Conservation (phyloP, 2,797 vertebrate species). For the Fistularia tabacaria region DNA sequence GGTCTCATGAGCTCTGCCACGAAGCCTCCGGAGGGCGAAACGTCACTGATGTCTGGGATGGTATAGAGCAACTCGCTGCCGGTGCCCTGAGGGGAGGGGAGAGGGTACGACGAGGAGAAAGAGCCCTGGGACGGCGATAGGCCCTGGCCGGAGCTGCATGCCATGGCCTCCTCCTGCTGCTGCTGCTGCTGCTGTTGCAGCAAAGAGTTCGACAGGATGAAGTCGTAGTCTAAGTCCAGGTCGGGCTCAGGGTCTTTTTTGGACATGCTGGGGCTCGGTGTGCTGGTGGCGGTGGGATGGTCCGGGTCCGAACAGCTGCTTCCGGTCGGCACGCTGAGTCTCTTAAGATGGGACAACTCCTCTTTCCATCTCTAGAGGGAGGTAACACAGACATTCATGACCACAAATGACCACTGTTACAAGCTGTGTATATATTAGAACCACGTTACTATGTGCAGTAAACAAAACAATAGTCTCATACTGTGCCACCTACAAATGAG, state of each 20-base stretch:
- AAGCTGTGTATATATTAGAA: too few relatives aligned
- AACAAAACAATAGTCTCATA: too few relatives aligned
- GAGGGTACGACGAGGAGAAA: slow-evolving; percentile 79
- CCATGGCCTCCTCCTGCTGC: slow-evolving; percentile 67
- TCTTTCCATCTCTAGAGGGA: slow-evolving; percentile 89
- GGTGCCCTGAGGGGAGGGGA: slow-evolving; percentile 74
- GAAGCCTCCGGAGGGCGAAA: slow-evolving; percentile 92
- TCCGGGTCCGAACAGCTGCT: slow-evolving; percentile 72
- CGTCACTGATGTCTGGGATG: slow-evolving; percentile 90
- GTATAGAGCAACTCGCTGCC: slow-evolving; percentile 75
- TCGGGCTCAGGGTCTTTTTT: slow-evolving; percentile 85
- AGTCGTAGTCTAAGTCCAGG: slow-evolving; percentile 94
- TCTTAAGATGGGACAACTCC: slow-evolving; percentile 88
- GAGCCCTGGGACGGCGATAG: slow-evolving; percentile 76
- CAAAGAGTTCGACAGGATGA: slow-evolving; percentile 93
- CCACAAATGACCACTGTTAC: slow-evolving; percentile 2
- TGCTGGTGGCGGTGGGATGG: slow-evolving; percentile 61
- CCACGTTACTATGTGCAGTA: too few relatives aligned
- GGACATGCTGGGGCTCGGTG: slow-evolving; percentile 69
- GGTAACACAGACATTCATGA: slow-evolving; percentile 45
- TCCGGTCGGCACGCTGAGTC: slow-evolving; percentile 73
- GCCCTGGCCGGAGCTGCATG: slow-evolving; percentile 72
- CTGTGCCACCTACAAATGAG: too few relatives aligned
- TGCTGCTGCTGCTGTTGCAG: slow-evolving; percentile 82
- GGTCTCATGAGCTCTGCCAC: slow-evolving; percentile 95